Percentiles rank a stretch among this genome's conserved stretches.
Evolutionary conservation across 2,113 vertebrate genomes (phyloP).

Genomic region (Marmota flaviventris): DNA sequence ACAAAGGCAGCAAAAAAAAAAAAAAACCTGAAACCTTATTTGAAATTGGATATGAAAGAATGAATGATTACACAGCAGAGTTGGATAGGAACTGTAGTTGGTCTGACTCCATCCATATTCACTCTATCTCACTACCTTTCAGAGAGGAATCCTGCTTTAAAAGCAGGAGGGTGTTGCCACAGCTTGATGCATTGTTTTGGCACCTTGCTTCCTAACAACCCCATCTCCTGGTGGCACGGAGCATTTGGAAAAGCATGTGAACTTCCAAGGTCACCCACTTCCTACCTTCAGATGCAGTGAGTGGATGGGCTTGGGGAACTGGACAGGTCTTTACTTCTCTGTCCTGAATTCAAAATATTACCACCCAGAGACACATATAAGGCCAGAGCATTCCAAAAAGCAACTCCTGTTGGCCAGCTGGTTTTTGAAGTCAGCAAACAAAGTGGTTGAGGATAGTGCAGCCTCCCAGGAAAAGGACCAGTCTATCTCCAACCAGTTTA

Average conservation of each 20-base stretch:
- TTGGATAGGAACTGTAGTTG: background rate
- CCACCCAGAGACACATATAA: background rate
- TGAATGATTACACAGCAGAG: background rate
- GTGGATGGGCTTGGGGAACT: background rate
- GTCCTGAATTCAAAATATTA: background rate
- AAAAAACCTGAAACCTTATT: too few relatives aligned
- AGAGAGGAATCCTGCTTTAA: background rate
- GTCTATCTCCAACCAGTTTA: background rate
- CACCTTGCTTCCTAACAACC: background rate
- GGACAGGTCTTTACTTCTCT: background rate
- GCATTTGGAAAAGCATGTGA: background rate
- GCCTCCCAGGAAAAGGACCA: background rate
- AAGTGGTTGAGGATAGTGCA: background rate
- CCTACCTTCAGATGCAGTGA: background rate
- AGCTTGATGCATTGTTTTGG: background rate
- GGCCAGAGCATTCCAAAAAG: background rate
- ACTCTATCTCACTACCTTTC: background rate
- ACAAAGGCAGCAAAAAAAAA: background rate
- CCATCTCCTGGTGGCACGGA: background rate
- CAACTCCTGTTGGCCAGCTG: background rate
- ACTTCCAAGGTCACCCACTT: background rate
- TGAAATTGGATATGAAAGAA: background rate
- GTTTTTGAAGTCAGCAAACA: background rate
- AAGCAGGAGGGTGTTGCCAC: accelerated
- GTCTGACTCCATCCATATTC: background rate